Evolutionary conservation across 1,140 invertebrate genomes (phyloP).

Genomic region (honey bee (Apis mellifera)): DNA sequence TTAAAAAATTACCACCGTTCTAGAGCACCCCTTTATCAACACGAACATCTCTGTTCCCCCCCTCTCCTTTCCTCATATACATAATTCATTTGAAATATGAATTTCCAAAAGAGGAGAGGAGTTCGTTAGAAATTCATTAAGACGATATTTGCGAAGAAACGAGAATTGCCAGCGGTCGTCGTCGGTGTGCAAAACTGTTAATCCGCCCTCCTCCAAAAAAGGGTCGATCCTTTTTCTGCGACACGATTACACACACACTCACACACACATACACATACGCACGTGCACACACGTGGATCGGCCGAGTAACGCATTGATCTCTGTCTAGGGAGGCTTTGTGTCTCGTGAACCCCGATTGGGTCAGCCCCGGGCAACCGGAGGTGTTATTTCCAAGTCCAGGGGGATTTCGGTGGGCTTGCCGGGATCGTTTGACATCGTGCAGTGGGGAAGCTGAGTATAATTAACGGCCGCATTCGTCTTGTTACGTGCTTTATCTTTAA

Average conservation of each 20-base stretch:
- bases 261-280: background rate
- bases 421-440: slow-evolving; percentile 40
- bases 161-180: background rate
- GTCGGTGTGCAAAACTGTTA: slow-evolving; percentile 17
- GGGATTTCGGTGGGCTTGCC: slow-evolving; percentile 49
- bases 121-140: slow-evolving; percentile 1
- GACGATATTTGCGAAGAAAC: background rate
- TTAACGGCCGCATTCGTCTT: slow-evolving; percentile 49
- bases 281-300: background rate
- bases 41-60: background rate
- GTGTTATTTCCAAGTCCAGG: slow-evolving; percentile 46
- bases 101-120: background rate
- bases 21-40: no score
- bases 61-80: accelerated
- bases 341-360: slow-evolving; percentile 47
- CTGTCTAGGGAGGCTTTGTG: slow-evolving; percentile 39
- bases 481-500: slow-evolving; percentile 37
- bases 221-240: slow-evolving; percentile 30
- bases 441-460: slow-evolving; percentile 6
- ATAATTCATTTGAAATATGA: background rate
- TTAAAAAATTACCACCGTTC: no score
- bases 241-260: no score
- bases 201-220: slow-evolving; percentile 3
- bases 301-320: slow-evolving; percentile 48
- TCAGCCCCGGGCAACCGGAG: slow-evolving; percentile 43